Evolutionary conservation across 2,888 invertebrate genomes (phyloP).

Genomic region (Crepidodera aurea): DNA sequence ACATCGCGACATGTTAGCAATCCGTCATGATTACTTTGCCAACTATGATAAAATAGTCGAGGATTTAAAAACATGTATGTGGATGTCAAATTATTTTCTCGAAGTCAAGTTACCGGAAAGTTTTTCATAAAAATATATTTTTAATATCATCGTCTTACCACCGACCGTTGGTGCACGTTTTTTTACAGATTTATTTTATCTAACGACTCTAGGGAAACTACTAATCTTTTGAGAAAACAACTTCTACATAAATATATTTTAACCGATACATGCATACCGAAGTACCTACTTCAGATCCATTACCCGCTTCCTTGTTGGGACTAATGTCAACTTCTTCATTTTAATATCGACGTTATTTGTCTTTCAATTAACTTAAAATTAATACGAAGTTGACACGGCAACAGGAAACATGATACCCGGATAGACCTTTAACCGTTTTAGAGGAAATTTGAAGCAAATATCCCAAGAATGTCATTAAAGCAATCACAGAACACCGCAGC

Average conservation of each 20-base stretch:
- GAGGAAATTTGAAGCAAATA: constrained; percentile 12
- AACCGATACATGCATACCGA: too few relatives aligned
- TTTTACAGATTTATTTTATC: too few relatives aligned
- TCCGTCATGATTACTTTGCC: not conserved
- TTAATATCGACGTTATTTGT: constrained; percentile 13
- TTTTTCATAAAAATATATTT: too few relatives aligned
- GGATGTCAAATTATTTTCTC: too few relatives aligned
- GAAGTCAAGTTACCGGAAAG: too few relatives aligned
- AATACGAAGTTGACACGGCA: constrained; percentile 14
- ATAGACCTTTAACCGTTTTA: not conserved
- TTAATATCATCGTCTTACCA: too few relatives aligned
- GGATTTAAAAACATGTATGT: too few relatives aligned
- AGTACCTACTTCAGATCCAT: constrained; percentile 6
- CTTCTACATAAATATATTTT: too few relatives aligned
- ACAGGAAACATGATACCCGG: constrained; percentile 2
- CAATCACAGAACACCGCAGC: not conserved
- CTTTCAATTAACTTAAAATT: constrained; percentile 7
- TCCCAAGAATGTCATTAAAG: constrained; percentile 3
- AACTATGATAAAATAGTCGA: not conserved
- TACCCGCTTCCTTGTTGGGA: constrained; percentile 11
- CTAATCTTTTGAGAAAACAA: too few relatives aligned
- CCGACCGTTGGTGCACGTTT: too few relatives aligned
- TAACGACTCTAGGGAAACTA: too few relatives aligned
- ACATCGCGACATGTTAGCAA: not conserved
- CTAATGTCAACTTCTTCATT: constrained; percentile 15